Evolutionary conservation across 37 sponge, comb jelly and placozoan genomes (phyloP), one percentile per base, ranked within the genome.

Genomic region (Hormiphora californensis): DNA sequence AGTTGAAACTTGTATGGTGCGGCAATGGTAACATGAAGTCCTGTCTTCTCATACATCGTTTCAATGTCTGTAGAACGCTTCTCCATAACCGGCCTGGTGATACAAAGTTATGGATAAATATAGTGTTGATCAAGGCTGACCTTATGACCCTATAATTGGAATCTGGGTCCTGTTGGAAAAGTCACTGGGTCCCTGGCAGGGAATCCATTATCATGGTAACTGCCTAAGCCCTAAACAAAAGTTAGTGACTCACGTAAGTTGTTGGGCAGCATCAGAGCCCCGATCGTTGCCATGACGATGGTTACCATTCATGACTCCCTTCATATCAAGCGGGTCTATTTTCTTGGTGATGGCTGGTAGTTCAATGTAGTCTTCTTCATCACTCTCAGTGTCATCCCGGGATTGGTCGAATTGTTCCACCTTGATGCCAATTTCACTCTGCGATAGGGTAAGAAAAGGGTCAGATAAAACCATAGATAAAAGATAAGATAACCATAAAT

Each of bases 391-490:
- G 67, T 65, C 35, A 28, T 65, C 67, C n/a, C n/a, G n/a, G n/a
- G n/a, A n/a, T n/a, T n/a, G n/a, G n/a, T n/a, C n/a, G n/a, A n/a
- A n/a, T n/a, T n/a, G n/a, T n/a, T n/a, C n/a, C 3, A 65, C 67
- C 30, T 65, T 65, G 21, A 65, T 65, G 12, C 67, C 67, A 15
- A 65, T 33, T 11, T 39, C 67, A 33, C 67, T 65, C 67, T 65
- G 67, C 32, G 35, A n/a, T 57, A n/a, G 61, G 27, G 53, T 49
- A 49, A 9, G 9, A 49, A 15, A 15, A 49, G 12, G 53, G 53
- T 15, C 12, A 49, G 53, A 49, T 15, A 17, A 49, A 49, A 49
- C 9, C 15, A 9, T 15, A 17, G 53, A 9, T 17, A 15, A 9
- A 49, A 49, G 9, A 17, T 49, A 9, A 49, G 53, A 9, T 15